These are phyloP conservation scores for Agrypnus murinus DNA, from an alignment of 2,888 invertebrate genomes.

Conservation along the genomic window DNA sequence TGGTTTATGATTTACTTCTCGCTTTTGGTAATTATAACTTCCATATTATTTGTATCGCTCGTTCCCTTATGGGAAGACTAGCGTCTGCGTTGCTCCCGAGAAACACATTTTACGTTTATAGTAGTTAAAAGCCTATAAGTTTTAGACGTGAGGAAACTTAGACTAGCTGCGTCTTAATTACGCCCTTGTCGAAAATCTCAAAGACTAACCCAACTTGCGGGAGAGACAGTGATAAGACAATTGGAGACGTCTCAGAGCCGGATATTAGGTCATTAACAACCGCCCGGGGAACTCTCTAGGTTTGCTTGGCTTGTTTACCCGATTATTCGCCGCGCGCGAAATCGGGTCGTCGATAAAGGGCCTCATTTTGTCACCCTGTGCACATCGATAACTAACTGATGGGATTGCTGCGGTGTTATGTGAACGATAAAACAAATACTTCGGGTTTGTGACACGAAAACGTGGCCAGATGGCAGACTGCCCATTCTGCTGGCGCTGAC, in stretches of 20 bases:
- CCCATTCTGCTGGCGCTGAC: conserved; percentile 50
- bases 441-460: conserved; percentile 49
- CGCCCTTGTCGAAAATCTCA: conserved; percentile 60
- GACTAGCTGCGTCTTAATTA: conserved; percentile 53
- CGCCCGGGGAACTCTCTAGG: conserved; percentile 43
- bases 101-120: conserved; percentile 1
- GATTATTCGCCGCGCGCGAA: conserved; percentile 42
- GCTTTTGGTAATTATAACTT: conserved; percentile 46
- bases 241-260: conserved; percentile 45
- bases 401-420: conserved; percentile 43
- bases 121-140: conserved; percentile 32
- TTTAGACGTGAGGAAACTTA: conserved; percentile 52
- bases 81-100: not conserved
- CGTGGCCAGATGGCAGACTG: conserved; percentile 59
- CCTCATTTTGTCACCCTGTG: conserved; percentile 30
- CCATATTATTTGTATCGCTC: conserved; percentile 28
- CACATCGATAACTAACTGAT: conserved; percentile 36
- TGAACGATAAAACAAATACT: conserved; percentile 35
- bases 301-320: conserved; percentile 48
- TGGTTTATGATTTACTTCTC: conserved; percentile 48
- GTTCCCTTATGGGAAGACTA: conserved; percentile 1
- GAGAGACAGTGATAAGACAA: conserved; percentile 50
- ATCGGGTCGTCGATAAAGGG: conserved; percentile 47
- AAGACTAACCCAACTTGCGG: conserved; percentile 54
- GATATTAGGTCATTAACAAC: conserved; percentile 53